phyloP scores from a whole-genome alignment of 2,113 vertebrate genomes.

The Corynorhinus townsendii region DNA sequence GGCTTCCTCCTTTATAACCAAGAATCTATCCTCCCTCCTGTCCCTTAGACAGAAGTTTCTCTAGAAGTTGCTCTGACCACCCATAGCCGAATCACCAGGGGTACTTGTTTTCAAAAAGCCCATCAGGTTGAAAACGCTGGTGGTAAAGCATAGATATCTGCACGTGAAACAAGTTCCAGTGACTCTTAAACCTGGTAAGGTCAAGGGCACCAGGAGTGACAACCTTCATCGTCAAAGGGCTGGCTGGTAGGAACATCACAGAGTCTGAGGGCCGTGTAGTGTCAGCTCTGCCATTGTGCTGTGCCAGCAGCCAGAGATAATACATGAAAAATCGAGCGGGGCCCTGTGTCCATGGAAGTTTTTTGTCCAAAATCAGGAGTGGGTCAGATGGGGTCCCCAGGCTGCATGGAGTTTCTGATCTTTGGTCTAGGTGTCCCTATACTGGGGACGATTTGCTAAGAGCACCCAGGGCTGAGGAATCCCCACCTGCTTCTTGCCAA shows the following conservation, averaged over 20 bases:
- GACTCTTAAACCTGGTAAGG: neutral
- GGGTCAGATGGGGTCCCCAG: neutral
- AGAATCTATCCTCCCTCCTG: neutral
- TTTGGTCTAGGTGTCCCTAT: neutral
- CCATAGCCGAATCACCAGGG: neutral
- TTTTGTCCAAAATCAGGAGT: neutral
- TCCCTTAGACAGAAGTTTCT: neutral
- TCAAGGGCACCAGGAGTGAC: neutral
- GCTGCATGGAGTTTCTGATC: neutral
- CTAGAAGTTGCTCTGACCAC: neutral
- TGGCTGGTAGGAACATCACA: neutral
- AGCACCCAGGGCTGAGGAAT: neutral
- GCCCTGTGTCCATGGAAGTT: neutral
- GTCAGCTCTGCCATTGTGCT: neutral
- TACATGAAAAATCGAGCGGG: fast-evolving
- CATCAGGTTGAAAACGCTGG: neutral
- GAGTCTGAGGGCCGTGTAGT: neutral
- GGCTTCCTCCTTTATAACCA: neutral
- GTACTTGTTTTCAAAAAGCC: neutral
- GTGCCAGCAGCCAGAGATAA: too few relatives aligned
- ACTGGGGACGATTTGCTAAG: neutral
- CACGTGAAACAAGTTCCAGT: neutral
- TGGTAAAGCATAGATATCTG: neutral
- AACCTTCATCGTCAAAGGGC: neutral
- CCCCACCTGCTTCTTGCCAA: neutral